A percentile compares a stretch with the other conserved stretches of the same genome.
Evolutionary conservation across 2,113 vertebrate species (phyloP).

Genomic region (Tiliqua scincoides): DNA sequence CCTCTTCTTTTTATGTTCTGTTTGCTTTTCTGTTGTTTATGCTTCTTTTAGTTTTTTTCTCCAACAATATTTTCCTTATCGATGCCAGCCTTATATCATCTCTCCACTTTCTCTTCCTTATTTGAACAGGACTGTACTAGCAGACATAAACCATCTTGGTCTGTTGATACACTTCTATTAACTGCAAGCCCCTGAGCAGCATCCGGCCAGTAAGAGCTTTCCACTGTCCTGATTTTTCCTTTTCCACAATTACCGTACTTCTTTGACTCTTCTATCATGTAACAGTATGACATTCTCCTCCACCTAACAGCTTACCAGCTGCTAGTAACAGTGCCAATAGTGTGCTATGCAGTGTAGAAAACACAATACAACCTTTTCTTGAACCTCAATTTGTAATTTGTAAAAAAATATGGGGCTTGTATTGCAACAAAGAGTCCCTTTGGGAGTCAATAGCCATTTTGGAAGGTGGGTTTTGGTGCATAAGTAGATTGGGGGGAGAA

Average conservation of each 20-base stretch:
- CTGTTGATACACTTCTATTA: background rate
- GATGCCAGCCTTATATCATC: slow-evolving; percentile 20
- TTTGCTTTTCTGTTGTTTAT: background rate
- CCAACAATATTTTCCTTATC: background rate
- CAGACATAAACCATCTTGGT: slow-evolving; percentile 5
- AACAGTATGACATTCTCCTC: slow-evolving; percentile 31
- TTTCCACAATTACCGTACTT: slow-evolving; percentile 22
- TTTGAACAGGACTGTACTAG: slow-evolving; percentile 21
- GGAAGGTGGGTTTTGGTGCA: too few relatives aligned
- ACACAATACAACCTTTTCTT: background rate
- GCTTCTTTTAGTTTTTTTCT: background rate
- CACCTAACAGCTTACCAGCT: slow-evolving; percentile 51
- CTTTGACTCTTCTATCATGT: background rate
- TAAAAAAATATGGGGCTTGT: too few relatives aligned
- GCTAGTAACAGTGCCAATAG: background rate
- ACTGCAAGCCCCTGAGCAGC: slow-evolving; percentile 34
- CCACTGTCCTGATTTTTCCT: slow-evolving; percentile 12
- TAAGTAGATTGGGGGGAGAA: too few relatives aligned
- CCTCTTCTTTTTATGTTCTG: slow-evolving; percentile 27
- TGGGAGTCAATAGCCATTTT: too few relatives aligned
- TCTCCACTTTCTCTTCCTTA: slow-evolving; percentile 59
- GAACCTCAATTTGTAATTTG: too few relatives aligned
- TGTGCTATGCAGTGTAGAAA: background rate
- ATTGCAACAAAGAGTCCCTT: too few relatives aligned
- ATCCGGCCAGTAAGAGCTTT: slow-evolving; percentile 26